Evolutionary conservation across 1,140 invertebrate genomes (phyloP).

Genomic region (Coptotermes formosanus): DNA sequence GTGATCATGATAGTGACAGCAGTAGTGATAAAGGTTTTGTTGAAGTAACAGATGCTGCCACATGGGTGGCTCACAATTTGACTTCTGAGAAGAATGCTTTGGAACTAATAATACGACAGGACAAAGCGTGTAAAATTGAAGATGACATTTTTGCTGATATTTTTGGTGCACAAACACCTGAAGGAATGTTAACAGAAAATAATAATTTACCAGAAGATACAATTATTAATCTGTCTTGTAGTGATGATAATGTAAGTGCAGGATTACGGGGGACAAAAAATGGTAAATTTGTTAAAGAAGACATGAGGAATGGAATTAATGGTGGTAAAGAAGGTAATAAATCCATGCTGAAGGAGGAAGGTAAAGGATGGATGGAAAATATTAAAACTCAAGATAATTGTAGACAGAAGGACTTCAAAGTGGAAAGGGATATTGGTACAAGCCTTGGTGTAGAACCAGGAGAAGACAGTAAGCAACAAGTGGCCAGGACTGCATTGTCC

Average conservation of each 20-base stretch:
- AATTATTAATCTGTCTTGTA: neutral
- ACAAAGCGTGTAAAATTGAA: slow-evolving; percentile 35
- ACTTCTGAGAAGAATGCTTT: slow-evolving; percentile 13
- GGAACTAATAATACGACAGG: slow-evolving; percentile 36
- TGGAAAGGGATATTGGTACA: too few relatives aligned
- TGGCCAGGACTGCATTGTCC: too few relatives aligned
- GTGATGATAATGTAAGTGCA: neutral
- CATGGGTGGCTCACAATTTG: neutral
- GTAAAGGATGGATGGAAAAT: too few relatives aligned
- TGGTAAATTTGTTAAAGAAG: neutral
- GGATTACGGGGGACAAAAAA: neutral
- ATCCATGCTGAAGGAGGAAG: too few relatives aligned
- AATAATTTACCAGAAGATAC: slow-evolving; percentile 31
- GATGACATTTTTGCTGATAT: slow-evolving; percentile 49
- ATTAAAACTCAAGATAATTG: too few relatives aligned
- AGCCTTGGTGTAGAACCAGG: too few relatives aligned
- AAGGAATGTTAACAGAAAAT: slow-evolving; percentile 32
- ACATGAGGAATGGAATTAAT: neutral
- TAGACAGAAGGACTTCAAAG: too few relatives aligned
- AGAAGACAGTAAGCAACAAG: too few relatives aligned
- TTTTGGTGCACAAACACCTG: slow-evolving; percentile 37
- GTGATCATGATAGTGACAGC: neutral
- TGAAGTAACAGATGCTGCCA: slow-evolving; percentile 49
- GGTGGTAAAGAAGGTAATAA: neutral
- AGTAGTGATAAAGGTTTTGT: slow-evolving; percentile 54